Conservation (phyloP, 1,140 invertebrate genomes). For the Drosophila ogumai region DNA sequence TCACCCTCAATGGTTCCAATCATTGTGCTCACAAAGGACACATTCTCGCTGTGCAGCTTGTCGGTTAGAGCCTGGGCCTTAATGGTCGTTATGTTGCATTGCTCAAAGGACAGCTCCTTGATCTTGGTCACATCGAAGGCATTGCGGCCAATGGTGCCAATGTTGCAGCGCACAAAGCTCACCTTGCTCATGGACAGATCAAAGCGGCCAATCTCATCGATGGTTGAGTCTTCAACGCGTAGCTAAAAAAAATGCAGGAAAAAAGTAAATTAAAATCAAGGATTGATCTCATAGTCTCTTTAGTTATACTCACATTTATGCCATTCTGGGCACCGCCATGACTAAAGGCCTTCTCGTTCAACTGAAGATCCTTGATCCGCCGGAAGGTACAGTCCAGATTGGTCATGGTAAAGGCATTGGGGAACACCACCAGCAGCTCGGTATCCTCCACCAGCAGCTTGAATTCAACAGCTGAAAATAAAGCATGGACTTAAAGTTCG, state of each 20-base stretch:
- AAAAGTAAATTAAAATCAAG: not conserved
- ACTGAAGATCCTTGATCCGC: constrained; percentile 46
- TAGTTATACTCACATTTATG: constrained; percentile 58
- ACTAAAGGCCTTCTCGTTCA: constrained; percentile 65
- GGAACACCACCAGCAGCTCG: constrained; percentile 41
- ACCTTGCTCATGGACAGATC: constrained; percentile 72
- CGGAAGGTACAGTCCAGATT: constrained; percentile 58
- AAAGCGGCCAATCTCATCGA: constrained; percentile 59
- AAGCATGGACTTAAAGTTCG: not conserved
- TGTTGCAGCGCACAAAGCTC: constrained; percentile 55
- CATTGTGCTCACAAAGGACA: constrained; percentile 62
- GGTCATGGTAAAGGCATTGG: constrained; percentile 65
- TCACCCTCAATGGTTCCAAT: constrained; percentile 77
- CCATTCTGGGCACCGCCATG: constrained; percentile 39
- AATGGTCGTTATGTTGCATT: constrained; percentile 64
- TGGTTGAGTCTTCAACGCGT: constrained; percentile 49
- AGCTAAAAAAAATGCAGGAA: constrained; percentile 36
- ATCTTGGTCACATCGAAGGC: constrained; percentile 79
- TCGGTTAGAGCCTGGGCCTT: constrained; percentile 66
- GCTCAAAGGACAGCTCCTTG: constrained; percentile 59
- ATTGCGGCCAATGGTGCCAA: constrained; percentile 48
- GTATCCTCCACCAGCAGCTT: constrained; percentile 66
- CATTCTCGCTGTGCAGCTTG: constrained; percentile 64
- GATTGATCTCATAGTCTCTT: not conserved
- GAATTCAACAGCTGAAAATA: constrained; percentile 19